These are phyloP conservation scores for Catalaphyllia jardinei DNA, from an alignment of 64 coral and sea anemone genomes.

Conservation along the genomic window DNA sequence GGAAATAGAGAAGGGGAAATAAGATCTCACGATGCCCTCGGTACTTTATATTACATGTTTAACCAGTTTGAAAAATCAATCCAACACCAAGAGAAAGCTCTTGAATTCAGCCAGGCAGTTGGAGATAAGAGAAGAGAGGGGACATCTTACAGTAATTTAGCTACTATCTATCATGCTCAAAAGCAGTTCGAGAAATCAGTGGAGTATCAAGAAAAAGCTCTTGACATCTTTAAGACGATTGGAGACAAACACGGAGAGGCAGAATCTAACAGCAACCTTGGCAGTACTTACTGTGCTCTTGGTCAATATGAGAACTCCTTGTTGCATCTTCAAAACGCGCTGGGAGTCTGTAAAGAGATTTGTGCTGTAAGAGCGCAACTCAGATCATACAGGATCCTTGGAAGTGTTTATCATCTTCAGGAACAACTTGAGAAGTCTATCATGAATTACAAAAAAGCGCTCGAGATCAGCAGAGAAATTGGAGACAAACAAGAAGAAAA, in stretches of 20 bases:
- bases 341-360: conserved; percentile 2
- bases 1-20: conserved; percentile 14
- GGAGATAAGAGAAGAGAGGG: not conserved
- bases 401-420: not conserved
- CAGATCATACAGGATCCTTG: not conserved
- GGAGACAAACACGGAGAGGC: conserved; percentile 15
- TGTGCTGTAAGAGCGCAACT: not conserved
- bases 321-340: not conserved
- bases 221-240: conserved; percentile 22
- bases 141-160: conserved; percentile 15
- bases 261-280: not conserved
- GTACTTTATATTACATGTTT: not conserved
- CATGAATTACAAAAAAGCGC: not conserved
- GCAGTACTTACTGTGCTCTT: not conserved
- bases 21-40: not conserved
- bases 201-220: conserved; percentile 16
- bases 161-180: conserved; percentile 5
- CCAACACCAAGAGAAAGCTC: not conserved
- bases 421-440: not conserved
- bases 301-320: conserved; percentile 26
- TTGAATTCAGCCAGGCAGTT: not conserved
- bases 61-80: not conserved
- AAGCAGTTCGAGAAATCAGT: not conserved
- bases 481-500: conserved; percentile 17
- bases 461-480: not conserved